Evolutionary conservation across 2,888 invertebrate species (phyloP).

Genomic region (Phaedon cochleariae): DNA sequence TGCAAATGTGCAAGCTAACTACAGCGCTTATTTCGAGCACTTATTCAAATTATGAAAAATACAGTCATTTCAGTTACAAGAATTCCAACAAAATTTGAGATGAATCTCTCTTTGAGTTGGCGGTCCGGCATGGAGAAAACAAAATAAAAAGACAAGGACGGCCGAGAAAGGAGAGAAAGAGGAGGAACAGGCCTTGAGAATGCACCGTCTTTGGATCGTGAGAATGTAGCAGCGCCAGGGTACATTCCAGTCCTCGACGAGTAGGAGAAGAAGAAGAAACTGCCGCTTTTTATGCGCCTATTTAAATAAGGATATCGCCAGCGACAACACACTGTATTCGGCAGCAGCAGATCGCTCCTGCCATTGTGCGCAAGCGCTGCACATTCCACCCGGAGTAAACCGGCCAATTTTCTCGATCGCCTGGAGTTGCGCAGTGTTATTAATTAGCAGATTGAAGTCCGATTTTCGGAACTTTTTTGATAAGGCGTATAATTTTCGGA

Average conservation of each 20-base stretch:
- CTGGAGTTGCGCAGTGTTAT: too few species aligned
- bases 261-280: slow-evolving; percentile 10
- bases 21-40: too few species aligned
- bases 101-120: not conserved
- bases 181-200: slow-evolving; percentile 41
- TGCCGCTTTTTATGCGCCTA: slow-evolving; percentile 47
- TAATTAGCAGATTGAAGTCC: too few species aligned
- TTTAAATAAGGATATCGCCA: slow-evolving; percentile 50
- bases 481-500: too few species aligned
- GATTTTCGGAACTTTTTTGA: too few species aligned
- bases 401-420: too few species aligned
- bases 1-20: too few species aligned
- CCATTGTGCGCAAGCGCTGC: slow-evolving; percentile 14
- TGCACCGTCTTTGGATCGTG: slow-evolving; percentile 55
- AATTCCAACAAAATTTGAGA: not conserved
- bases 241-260: slow-evolving; percentile 44
- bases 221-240: slow-evolving; percentile 52
- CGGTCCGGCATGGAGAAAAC: not conserved
- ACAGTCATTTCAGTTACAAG: too few species aligned
- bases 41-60: too few species aligned
- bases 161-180: not conserved
- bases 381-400: not conserved
- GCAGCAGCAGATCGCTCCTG: slow-evolving; percentile 3
- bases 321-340: slow-evolving; percentile 38
- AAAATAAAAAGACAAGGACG: not conserved